Conservation (phyloP, 2,888 invertebrate species). For the Pseudoips prasinana region DNA sequence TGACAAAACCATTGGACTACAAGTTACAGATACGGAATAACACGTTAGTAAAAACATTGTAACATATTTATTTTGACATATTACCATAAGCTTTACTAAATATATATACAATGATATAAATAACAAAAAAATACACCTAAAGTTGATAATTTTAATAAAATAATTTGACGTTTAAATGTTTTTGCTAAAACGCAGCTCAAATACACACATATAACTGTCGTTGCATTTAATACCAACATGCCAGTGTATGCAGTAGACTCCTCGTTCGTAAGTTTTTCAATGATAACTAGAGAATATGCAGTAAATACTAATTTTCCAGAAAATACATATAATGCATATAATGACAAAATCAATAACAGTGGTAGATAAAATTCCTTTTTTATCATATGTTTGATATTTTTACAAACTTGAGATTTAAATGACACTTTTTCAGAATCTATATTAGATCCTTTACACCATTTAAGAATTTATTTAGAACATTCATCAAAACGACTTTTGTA, state of each 20-base stretch:
- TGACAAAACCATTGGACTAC: constrained; percentile 43
- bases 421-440: constrained; percentile 17
- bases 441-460: constrained; percentile 34
- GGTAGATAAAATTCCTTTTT: constrained; percentile 17
- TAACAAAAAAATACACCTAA: constrained; percentile 20
- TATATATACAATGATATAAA: constrained; percentile 12
- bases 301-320: constrained; percentile 19
- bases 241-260: constrained; percentile 36
- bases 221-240: constrained; percentile 45
- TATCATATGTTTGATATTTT: neutral
- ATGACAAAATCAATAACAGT: constrained; percentile 3
- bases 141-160: no score
- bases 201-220: constrained; percentile 40
- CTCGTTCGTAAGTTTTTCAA: constrained; percentile 33
- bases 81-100: constrained; percentile 9
- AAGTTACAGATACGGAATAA: constrained; percentile 33
- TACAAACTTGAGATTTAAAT: constrained; percentile 1
- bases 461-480: constrained; percentile 21
- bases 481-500: constrained; percentile 10
- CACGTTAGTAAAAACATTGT: constrained; percentile 9
- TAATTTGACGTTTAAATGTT: no score
- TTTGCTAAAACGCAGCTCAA: constrained; percentile 35
- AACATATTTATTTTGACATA: constrained; percentile 13
- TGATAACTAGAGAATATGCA: constrained; percentile 40
- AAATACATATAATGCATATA: constrained; percentile 9